Evolutionary conservation across 2,888 invertebrate species (phyloP), one percentile per base, ranked within the genome.

Genomic region (Toxonevra muliebris): DNA sequence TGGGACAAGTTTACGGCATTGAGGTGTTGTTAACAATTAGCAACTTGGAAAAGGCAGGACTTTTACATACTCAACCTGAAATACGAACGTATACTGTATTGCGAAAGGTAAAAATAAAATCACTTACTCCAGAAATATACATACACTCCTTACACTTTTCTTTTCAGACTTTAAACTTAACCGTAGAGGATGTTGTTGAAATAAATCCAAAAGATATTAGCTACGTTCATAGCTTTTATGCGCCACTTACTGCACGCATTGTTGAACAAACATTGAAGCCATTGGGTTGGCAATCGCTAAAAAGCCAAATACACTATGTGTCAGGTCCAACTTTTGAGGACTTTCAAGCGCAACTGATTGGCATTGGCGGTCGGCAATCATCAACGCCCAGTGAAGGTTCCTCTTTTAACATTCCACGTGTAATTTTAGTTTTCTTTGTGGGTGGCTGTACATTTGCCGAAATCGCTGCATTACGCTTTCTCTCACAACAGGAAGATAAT

Each of bases 401-500:
- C 2, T 81, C 82, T 64, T 76, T 82, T 63, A 79, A 85, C 71
- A 76, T 78, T 65, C 80, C 80, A 54, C 79, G 82, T 73, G 92
- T 96, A 2, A 91, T 97, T 10, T 87, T 98, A 1, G 95, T 99
- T 0, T 96, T 97, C 84, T 97, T 98, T 82, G 91, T 99, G 15
- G 99, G 99, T 5, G 99, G 99, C 0, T 95, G 97, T 81, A 99
- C 98, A 0, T 96, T 92, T 86, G 95, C 97, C 1, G 99, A 99
- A 86, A 92, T 93, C 77, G 92, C 93, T 0, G 92, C 93, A 0
- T 80, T 93, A 11, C 87, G 93, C 69, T 92, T 90, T 76, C 86
- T 93, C 19, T 90, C 92, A 12, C 91, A 91, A 73, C 91, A 92
- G 80, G 93, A 93, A 79, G 93, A 93, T 69, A 90, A 92, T 8